Percentiles rank a stretch among this genome's conserved stretches.
Conservation (phyloP, 2,888 invertebrate genomes). For the Agapostemon virescens region DNA sequence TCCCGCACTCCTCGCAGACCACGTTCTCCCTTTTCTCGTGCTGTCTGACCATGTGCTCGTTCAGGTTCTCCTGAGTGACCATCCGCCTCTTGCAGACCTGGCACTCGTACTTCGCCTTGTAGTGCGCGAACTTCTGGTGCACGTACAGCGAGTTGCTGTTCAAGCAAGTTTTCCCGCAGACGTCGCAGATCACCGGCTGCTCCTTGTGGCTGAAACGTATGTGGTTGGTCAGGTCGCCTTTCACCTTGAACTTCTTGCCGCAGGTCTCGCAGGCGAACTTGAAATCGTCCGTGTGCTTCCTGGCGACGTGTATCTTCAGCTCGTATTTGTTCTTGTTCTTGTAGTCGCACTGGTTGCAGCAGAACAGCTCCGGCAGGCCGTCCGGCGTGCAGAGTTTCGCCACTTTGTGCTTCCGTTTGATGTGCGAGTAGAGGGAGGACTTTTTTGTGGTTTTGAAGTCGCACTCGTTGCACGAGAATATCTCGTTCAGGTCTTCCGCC, state of each 20-base stretch:
- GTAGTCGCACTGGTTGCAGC: slow-evolving; percentile 68
- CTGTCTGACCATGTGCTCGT: slow-evolving; percentile 77
- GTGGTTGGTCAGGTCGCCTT: slow-evolving; percentile 75
- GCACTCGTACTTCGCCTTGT: slow-evolving; percentile 78
- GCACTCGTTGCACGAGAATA: slow-evolving; percentile 75
- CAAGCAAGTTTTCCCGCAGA: slow-evolving; percentile 77
- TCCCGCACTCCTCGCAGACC: slow-evolving; percentile 79
- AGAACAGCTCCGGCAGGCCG: slow-evolving; percentile 58
- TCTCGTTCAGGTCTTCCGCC: slow-evolving; percentile 48
- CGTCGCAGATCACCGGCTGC: slow-evolving; percentile 74
- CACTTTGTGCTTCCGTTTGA: slow-evolving; percentile 73
- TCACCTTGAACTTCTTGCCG: slow-evolving; percentile 75
- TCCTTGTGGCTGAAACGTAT: slow-evolving; percentile 74
- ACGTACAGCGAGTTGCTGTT: slow-evolving; percentile 77
- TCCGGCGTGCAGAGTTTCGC: slow-evolving; percentile 46
- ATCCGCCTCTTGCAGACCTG: slow-evolving; percentile 77
- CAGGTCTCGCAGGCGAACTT: slow-evolving; percentile 74
- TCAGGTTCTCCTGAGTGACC: slow-evolving; percentile 80
- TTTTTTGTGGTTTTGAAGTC: slow-evolving; percentile 74
- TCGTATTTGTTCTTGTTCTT: slow-evolving; percentile 74
- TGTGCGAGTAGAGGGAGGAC: slow-evolving; percentile 75
- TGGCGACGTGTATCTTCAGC: slow-evolving; percentile 73
- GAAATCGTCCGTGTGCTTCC: slow-evolving; percentile 72
- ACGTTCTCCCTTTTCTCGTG: slow-evolving; percentile 77
- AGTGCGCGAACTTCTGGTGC: slow-evolving; percentile 78